Base-by-base conservation (phyloP, 2,888 invertebrate genomes). In the Phania funesta region DNA sequence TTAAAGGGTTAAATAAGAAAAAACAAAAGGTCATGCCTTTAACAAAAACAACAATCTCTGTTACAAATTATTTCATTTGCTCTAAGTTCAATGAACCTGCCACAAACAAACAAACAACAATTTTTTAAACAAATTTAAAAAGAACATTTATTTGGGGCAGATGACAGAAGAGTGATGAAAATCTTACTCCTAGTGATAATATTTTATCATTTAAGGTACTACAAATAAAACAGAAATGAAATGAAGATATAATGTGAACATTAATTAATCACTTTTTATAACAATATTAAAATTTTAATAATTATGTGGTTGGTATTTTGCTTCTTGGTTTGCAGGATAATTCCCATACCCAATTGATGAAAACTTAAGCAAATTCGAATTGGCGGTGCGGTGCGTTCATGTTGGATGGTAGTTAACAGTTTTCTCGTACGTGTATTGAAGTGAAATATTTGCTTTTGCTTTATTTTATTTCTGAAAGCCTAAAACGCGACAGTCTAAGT, bases 241-340 rank as follows among this genome's bases (percentile, higher is more conserved):
- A 38, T 60, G 13, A 73, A 50, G 29, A 50, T 29, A 70, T 44
- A 20, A 32, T 11, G 7, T 1, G 20, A 54, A 64, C 54, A 64
- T 65, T 56, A 48, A 35, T 56, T 54, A 64, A 54, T 32, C 8
- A 13, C 11, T 3, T 52, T 11, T 32, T 26, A n/a, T 29, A 62
- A 54, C 24, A 35, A 18, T 38, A 62, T 70, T 62, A 62, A 54
- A 54, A 62, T 68, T 52, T 44, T 32, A 32, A 18, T 44, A 52
- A 32, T 50, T 58, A 41, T 58, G 50, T 32, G 60, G 67, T 68
- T 68, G 50, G 44, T 50, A 20, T 62, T 62, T 22, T 44, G 7
- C 4, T 13, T 13, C 3, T 11, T 32, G 16, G 18, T 18, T 24
- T 5, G 20, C n/a, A 35, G 38, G 11, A 8, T 5, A 7, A 24